Conservation (phyloP, 2,797 vertebrate species). For the Enteromius fasciolatus region DNA sequence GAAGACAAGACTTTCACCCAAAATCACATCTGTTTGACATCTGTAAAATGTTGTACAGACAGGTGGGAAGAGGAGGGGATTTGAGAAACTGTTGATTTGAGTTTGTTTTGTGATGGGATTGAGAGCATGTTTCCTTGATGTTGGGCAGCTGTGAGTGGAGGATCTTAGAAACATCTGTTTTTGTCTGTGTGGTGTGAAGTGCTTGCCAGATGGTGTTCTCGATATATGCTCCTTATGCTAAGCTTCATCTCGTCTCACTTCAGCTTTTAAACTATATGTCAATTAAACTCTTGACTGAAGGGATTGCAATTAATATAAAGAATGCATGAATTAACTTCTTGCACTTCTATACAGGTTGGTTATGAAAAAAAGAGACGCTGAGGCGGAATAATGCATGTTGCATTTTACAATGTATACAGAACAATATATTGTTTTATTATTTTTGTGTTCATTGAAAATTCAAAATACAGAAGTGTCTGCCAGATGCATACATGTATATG, state of each 20-base stretch:
- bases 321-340: background rate
- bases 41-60: background rate
- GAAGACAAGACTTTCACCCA: background rate
- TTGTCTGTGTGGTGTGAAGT: background rate
- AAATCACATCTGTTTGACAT: background rate
- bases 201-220: constrained; percentile 21
- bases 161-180: constrained; percentile 32
- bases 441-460: background rate
- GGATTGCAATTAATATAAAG: background rate
- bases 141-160: constrained; percentile 1
- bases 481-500: background rate
- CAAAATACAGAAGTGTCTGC: background rate
- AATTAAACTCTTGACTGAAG: constrained; percentile 11
- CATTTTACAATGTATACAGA: background rate
- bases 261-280: background rate
- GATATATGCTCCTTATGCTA: background rate
- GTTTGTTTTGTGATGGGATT: background rate
- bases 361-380: background rate
- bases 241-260: background rate
- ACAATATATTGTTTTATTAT: background rate
- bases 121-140: constrained; percentile 16
- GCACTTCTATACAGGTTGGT: background rate
- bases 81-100: constrained; percentile 19
- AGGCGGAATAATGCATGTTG: constrained; percentile 7
- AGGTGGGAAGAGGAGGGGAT: background rate